phyloP scores from a whole-genome alignment of 37 sponge, comb jelly and placozoan species.

The Beroe forskalii region DNA sequence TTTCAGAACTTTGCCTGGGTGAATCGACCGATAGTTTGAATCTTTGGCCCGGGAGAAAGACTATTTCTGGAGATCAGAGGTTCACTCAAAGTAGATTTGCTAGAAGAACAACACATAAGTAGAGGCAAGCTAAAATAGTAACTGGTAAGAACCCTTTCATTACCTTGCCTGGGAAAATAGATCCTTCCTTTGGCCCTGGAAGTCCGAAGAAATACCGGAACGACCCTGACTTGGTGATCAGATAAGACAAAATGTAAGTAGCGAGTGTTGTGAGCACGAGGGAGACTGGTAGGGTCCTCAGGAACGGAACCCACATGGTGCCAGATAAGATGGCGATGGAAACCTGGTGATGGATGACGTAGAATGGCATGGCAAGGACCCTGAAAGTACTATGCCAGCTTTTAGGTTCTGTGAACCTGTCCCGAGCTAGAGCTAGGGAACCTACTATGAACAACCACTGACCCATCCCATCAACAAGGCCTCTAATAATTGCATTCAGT shows the following conservation, averaged over 20 bases:
- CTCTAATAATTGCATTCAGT: background rate
- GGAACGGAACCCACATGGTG: background rate
- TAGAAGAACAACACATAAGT: background rate
- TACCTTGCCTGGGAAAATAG: background rate
- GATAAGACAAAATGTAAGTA: background rate
- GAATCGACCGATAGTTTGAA: too few species aligned
- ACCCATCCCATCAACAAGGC: background rate
- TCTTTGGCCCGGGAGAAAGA: too few species aligned
- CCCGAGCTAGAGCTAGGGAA: background rate
- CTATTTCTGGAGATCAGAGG: too few species aligned
- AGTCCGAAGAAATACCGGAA: background rate
- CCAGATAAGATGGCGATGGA: background rate
- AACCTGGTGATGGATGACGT: background rate
- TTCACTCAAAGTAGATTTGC: background rate
- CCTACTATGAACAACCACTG: background rate
- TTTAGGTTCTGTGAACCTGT: background rate
- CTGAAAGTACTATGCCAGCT: background rate
- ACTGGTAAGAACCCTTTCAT: background rate
- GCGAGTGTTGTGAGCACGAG: background rate
- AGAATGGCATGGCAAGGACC: background rate
- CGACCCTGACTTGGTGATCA: background rate
- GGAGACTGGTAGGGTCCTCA: background rate
- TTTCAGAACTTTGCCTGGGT: too few species aligned
- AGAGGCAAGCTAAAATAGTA: background rate
- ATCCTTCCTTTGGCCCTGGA: background rate